Base-by-base conservation (phyloP, 1,140 invertebrate genomes). In the Brachionus asplanchnoidis region DNA sequence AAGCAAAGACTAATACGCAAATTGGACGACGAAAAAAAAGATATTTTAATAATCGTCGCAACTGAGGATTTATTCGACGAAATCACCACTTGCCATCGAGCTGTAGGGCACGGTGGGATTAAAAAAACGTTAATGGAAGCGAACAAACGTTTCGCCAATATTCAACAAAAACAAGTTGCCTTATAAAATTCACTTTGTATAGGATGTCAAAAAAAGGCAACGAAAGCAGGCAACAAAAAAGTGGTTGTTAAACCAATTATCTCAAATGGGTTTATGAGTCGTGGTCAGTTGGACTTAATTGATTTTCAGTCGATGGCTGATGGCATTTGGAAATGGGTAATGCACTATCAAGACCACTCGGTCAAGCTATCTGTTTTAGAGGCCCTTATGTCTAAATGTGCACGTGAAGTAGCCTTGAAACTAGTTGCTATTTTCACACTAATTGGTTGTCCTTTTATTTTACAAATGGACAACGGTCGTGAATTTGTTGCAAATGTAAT, bases 261-360 rank as follows among this genome's bases (percentile, higher is more conserved):
- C 9, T 53, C 42, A 23, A 46, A 26, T 17, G 85, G 85, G 8
- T 84, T 87, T 40, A 78, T 65, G 44, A 83, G 79, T 36, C 46
- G 85, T 44, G 75, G 78, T 46, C 86, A 86, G 75, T 60, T 85
- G 53, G 85, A 86, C 44, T 46, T 86, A 7, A 86, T 86, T 28
- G 85, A 87, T 50, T 44, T 79, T 44, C 85, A 85, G n/a, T 86
- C 86, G 46, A 42, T 32, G 17, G 12, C 66, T 14, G 70, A 86
- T 68, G 9, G 44, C 14, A 46, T 46, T 46, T 46, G 44, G 44
- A 46, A 46, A 46, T 46, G 44, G 32, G 85, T 86, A 9, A 66
- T 86, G 77, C 84, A 83, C 23, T 87, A 85, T 68, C 80, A 86
- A 85, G 83, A 84, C 68, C 78, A 84, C 46, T 79, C 85, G 6